phyloP scores from a whole-genome alignment of 1,140 invertebrate genomes.

The Neomicropteryx cornuta region DNA sequence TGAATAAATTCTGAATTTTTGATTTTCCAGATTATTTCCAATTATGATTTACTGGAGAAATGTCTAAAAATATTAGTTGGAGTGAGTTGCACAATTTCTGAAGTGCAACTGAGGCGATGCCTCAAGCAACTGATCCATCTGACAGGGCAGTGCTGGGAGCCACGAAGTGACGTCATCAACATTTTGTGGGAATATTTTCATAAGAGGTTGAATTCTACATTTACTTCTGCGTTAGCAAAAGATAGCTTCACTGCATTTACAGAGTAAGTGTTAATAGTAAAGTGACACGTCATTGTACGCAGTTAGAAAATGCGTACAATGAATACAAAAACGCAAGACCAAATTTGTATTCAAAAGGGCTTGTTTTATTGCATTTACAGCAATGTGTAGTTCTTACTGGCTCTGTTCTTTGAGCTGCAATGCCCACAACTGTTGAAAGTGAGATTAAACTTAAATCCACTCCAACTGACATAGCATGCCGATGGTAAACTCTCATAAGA shows the following conservation, averaged over 20 bases:
- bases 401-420: too few species aligned
- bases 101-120: slow-evolving; percentile 8
- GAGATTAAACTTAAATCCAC: too few species aligned
- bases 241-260: slow-evolving; percentile 5
- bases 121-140: slow-evolving; percentile 11
- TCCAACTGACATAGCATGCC: too few species aligned
- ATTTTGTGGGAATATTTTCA: slow-evolving; percentile 16
- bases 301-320: too few species aligned
- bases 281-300: too few species aligned
- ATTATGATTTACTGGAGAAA: slow-evolving; percentile 12
- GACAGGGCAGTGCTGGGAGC: slow-evolving; percentile 12
- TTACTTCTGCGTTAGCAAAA: slow-evolving; percentile 8
- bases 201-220: slow-evolving; percentile 13
- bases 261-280: too few species aligned
- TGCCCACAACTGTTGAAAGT: too few species aligned
- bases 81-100: slow-evolving; percentile 9
- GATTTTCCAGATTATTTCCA: slow-evolving; percentile 11
- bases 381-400: too few species aligned
- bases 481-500: too few species aligned
- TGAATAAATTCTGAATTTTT: not conserved
- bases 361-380: too few species aligned
- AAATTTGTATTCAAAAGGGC: too few species aligned
- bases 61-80: slow-evolving; percentile 7
- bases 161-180: slow-evolving; percentile 12
- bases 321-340: too few species aligned